These are phyloP conservation scores for Tursiops truncatus DNA, from an alignment of 2,113 vertebrate genomes.

Conservation along the genomic window DNA sequence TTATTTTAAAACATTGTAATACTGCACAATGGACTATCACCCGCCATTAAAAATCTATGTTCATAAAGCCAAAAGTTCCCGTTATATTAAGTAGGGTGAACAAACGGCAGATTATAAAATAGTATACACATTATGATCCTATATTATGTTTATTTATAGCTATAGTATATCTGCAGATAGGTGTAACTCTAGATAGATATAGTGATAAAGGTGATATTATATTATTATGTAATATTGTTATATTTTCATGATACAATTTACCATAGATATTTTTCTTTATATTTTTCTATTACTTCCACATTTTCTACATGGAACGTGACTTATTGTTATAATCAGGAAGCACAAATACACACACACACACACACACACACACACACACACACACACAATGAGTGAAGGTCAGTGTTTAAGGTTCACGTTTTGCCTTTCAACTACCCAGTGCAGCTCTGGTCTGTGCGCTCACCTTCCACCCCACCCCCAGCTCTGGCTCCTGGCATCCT, in stretches of 20 bases:
- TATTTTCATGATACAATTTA: neutral
- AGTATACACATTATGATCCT: neutral
- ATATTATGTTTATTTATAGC: no score
- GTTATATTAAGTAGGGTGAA: neutral
- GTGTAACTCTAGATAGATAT: neutral
- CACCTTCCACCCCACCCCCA: neutral
- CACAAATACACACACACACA: neutral
- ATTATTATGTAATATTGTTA: neutral
- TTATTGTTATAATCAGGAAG: neutral
- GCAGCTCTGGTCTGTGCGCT: neutral
- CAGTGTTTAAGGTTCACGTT: no score
- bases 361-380: neutral
- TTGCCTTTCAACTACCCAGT: accelerated
- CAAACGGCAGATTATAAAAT: neutral
- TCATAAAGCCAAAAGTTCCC: neutral
- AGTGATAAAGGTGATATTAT: neutral
- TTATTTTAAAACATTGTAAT: neutral
- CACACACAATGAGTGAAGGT: neutral
- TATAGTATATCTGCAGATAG: neutral
- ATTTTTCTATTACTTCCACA: neutral
- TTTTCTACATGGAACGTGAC: neutral
- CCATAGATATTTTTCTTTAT: neutral
- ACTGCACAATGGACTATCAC: neutral
- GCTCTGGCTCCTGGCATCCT: neutral
- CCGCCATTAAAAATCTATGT: neutral